phyloP scores from a whole-genome alignment of 2,888 invertebrate species.

The Archips crataeganus region DNA sequence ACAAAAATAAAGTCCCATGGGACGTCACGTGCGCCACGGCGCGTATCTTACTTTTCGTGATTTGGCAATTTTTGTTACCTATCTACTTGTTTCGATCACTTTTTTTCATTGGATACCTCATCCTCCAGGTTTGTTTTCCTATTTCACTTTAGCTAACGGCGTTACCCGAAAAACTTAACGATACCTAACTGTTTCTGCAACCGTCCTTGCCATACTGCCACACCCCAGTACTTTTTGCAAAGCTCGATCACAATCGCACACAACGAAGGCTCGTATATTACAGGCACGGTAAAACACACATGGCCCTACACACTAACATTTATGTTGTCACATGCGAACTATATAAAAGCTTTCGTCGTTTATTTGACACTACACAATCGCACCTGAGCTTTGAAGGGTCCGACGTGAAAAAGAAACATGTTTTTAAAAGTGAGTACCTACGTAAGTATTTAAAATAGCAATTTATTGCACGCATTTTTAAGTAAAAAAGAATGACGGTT shows the following conservation, averaged over 20 bases:
- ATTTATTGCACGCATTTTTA: background rate
- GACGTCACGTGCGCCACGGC: no score
- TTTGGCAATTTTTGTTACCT: no score
- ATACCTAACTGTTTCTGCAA: background rate
- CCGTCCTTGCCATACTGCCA: slow-evolving; percentile 44
- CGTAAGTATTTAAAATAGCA: background rate
- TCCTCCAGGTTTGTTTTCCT: no score
- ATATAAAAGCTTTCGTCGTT: slow-evolving; percentile 71
- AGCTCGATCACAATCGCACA: slow-evolving; percentile 45
- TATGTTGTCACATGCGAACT: slow-evolving; percentile 53
- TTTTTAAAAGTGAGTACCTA: slow-evolving; percentile 71
- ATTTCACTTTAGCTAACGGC: no score
- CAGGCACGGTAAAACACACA: slow-evolving; percentile 52
- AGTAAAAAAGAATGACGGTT: background rate
- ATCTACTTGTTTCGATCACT: no score
- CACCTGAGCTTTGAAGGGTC: slow-evolving; percentile 61
- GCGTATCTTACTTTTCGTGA: no score
- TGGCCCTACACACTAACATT: slow-evolving; percentile 57
- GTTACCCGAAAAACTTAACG: no score
- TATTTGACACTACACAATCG: slow-evolving; percentile 59
- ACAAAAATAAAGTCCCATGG: no score
- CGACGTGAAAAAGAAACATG: slow-evolving; percentile 63
- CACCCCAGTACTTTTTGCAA: slow-evolving; percentile 52
- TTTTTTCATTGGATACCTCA: no score
- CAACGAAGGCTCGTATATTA: slow-evolving; percentile 57